Evolutionary conservation across 2,797 vertebrate genomes (phyloP), one percentile per base, ranked within the genome.

Genomic region (Mycteria americana): DNA sequence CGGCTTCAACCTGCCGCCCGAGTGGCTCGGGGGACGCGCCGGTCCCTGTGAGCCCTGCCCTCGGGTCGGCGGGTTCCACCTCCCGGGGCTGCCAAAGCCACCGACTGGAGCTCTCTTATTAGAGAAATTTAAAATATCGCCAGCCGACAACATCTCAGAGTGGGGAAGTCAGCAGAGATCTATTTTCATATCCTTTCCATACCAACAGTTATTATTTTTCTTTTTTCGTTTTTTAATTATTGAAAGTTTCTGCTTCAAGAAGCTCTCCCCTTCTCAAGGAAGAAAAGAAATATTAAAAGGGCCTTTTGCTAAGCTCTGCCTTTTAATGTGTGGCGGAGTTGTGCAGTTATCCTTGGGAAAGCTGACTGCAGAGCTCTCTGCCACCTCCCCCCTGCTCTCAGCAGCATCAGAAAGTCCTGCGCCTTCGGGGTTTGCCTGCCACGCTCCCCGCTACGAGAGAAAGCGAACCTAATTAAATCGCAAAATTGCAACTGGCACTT

Each of bases 231-330:
- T 86, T 77, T 96, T 88, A 95, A 95, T 95, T 92, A 95, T 85
- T 77, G 68, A 83, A 89, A 56, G 14, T 87, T 97, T 88, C 87
- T 88, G 64, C 91, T 89, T 89, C 75, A 41, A 80, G 70, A 92
- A 94, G 45, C 72, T 88, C 57, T 57, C 31, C 56, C 1, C 0
- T 64, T 88, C 67, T 70, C 39, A 0, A 5, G 45, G 50, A 3
- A 10, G 2, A 6, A 13, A 25, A 24, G 41, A 54, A 5, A 67
- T 39, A 65, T 63, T 19, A 69, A 92, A 95, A 57, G 57, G 19
- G 35, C n/a, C 5, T 87, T 95, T 89, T 85, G 84, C 68, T 88
- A 81, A 90, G 90, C 78, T 87, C 70, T 89, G 74, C 90, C 60
- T 87, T 83, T 84, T 24, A 79, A 73, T 13, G 25, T 28, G 43